phyloP scores from a whole-genome alignment of 2,888 invertebrate species.

The Odontothrips loti region DNA sequence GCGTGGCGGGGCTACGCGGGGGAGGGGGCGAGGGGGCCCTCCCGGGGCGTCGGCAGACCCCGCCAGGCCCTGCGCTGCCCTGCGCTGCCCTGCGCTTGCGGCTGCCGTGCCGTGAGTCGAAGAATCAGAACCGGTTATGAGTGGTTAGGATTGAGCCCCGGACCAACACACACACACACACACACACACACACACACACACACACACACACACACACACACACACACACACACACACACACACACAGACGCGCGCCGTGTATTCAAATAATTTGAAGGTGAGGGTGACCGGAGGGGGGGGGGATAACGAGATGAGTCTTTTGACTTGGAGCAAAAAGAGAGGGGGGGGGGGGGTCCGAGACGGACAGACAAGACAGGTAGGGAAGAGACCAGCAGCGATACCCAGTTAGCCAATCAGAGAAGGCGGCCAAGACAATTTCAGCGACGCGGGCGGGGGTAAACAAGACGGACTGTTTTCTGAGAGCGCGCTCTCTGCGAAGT shows the following conservation, averaged over 20 bases:
- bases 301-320: conserved; percentile 13
- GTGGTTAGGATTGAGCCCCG: conserved; percentile 12
- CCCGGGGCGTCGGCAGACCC: background rate
- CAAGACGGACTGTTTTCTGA: no score
- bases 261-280: conserved; percentile 1
- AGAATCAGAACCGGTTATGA: conserved; percentile 25
- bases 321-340: background rate
- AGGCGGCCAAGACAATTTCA: no score
- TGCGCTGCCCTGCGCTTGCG: no score
- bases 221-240: background rate
- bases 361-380: no score
- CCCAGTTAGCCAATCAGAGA: no score
- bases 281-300: background rate
- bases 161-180: background rate
- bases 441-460: no score
- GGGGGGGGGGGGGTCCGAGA: no score
- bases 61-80: background rate
- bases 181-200: background rate
- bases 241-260: conserved; percentile 3
- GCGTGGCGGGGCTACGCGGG: background rate
- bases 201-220: background rate
- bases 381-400: no score
- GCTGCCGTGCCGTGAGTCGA: background rate
- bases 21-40: background rate
- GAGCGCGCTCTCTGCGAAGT: no score